Base-by-base conservation (phyloP, 1,140 invertebrate species). In the Chionoecetes opilio region DNA sequence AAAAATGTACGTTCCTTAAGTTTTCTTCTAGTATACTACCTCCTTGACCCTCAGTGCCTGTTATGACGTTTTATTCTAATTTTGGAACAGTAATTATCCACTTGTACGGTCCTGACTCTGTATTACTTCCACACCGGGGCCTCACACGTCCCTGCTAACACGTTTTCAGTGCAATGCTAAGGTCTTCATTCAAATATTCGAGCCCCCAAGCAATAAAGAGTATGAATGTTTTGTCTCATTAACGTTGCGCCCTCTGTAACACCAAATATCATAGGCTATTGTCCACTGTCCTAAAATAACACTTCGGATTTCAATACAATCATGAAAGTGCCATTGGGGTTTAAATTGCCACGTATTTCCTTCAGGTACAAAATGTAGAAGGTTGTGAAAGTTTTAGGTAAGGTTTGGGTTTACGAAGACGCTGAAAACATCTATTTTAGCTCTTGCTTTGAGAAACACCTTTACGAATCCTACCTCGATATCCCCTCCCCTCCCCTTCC, bases 381-480 rank as follows among this genome's bases (percentile, higher is more conserved):
- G 46, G 38, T 9, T 53, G 46, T 53, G 46, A 17, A 53, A 53
- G 46, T 53, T 75, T 75, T 26, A 26, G 63, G 63, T 26, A 26
- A 21, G 21, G 21, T 26, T n/a, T 26, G 26, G 63, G 21, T 75
- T 11, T 26, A 75, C 21, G 21, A n/a, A n/a, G 63, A 75, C 11
- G n/a, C 63, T 75, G n/a, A 75, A 75, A 75, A 75, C 63, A 75
- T 26, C 11, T n/a, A 75, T 75, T 75, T 75, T 75, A 75, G 21
- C 21, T 26, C 63, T n/a, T 75, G n/a, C 63, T n/a, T 75, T 75
- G 63, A 75, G 63, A 75, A 75, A 75, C 63, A 75, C 63, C 63
- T 75, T 2, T 75, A n/a, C 63, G 63, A 75, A 75, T 75, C n/a
- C 63, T 8, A 75, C n/a, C 63, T 75, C 8, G 21, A 75, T 21